These are phyloP conservation scores for Poeciliopsis gracilis DNA, from an alignment of 2,797 vertebrate genomes.

Conservation along the genomic window DNA sequence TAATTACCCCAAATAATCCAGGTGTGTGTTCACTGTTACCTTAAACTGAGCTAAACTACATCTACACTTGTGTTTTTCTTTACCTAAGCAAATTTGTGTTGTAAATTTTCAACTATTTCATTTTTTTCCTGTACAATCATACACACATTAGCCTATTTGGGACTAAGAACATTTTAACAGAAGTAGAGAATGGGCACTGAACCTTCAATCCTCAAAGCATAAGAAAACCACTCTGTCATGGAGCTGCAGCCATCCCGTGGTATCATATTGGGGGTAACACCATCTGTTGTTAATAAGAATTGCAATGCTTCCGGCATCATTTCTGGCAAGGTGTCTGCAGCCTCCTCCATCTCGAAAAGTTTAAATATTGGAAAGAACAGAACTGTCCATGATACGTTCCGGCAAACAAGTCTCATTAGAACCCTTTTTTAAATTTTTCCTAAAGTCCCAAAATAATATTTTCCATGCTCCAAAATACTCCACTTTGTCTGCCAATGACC, in stretches of 20 bases:
- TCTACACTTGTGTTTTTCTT: neutral
- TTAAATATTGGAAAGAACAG: neutral
- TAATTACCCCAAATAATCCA: neutral
- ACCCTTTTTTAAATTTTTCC: neutral
- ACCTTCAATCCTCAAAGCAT: neutral
- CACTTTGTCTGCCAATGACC: neutral
- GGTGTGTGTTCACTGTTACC: neutral
- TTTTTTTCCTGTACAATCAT: neutral
- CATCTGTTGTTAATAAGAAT: slow-evolving; percentile 9
- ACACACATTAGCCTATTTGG: neutral
- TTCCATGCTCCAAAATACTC: neutral
- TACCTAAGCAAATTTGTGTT: neutral
- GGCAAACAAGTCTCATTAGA: neutral
- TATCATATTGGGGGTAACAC: neutral
- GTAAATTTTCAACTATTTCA: neutral
- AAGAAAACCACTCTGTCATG: neutral
- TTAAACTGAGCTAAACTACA: neutral
- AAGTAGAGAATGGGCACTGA: neutral
- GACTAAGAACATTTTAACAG: neutral
- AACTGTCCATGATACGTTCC: neutral
- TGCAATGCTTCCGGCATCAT: neutral
- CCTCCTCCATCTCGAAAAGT: neutral
- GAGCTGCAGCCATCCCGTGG: slow-evolving; percentile 2
- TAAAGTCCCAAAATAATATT: neutral
- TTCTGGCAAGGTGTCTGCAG: slow-evolving; percentile 3